Conservation (phyloP, 2,888 invertebrate species). For the Phalangium opilio region DNA sequence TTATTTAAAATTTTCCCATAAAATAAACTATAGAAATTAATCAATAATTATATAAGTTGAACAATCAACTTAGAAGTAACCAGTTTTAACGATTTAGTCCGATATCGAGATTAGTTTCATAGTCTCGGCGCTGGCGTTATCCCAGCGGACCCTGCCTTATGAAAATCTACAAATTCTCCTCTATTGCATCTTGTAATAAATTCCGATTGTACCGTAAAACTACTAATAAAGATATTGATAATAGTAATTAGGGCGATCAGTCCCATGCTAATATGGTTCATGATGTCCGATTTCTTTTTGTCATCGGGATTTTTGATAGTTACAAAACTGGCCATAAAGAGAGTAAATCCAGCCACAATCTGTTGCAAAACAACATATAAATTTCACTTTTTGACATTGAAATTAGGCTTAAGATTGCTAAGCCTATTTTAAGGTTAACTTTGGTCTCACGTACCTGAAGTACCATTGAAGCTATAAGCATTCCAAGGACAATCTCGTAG, state of each 20-base stretch:
- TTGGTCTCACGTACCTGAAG: constrained; percentile 14
- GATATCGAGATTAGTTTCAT: too few relatives aligned
- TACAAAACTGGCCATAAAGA: constrained; percentile 19
- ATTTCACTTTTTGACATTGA: too few relatives aligned
- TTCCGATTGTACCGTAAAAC: constrained; percentile 3
- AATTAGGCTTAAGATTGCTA: not conserved
- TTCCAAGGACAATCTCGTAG: constrained; percentile 13
- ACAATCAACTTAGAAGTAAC: too few relatives aligned
- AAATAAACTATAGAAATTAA: too few relatives aligned
- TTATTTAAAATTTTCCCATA: too few relatives aligned
- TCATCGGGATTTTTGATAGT: constrained; percentile 4
- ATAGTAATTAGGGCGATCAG: constrained; percentile 18
- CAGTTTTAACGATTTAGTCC: too few relatives aligned
- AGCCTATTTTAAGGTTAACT: too few relatives aligned
- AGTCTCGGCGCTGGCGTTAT: too few relatives aligned
- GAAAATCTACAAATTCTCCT: too few relatives aligned
- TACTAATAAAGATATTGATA: constrained; percentile 18
- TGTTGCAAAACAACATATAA: constrained; percentile 8
- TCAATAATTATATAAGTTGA: too few relatives aligned
- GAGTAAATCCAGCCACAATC: constrained; percentile 15
- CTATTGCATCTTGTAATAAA: too few relatives aligned
- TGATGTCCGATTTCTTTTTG: constrained; percentile 9
- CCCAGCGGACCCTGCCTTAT: too few relatives aligned
- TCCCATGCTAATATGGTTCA: constrained; percentile 18
- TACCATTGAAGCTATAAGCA: constrained; percentile 15